Evolutionary conservation across 37 sponge, comb jelly and placozoan species (phyloP).

Genomic region (Spongilla lacustris): DNA sequence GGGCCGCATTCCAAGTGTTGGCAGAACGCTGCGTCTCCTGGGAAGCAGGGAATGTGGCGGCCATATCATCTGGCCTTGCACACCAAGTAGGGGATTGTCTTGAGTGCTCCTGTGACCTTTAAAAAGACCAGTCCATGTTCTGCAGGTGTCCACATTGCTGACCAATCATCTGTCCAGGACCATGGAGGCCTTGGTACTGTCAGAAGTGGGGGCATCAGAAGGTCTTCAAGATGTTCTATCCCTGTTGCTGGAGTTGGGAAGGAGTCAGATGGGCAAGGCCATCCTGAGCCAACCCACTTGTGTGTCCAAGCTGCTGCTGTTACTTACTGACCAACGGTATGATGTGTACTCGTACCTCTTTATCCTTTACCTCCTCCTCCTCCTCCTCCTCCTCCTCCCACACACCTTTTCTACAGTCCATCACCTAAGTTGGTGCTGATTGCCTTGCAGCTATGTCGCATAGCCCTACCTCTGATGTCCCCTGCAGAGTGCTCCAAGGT

Average conservation of each 20-base stretch:
- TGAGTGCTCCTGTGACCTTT: no score
- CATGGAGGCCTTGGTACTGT: conserved; percentile 75
- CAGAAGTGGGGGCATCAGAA: conserved; percentile 81
- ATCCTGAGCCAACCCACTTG: conserved; percentile 90
- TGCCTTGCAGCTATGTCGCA: conserved; percentile 92
- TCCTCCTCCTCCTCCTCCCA: not conserved
- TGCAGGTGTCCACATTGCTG: conserved; percentile 80
- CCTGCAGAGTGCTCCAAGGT: conserved; percentile 73
- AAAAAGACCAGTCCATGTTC: no score
- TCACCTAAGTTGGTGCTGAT: conserved; percentile 92
- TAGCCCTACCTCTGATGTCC: conserved; percentile 94
- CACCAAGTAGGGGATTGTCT: conserved; percentile 56
- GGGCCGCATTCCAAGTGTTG: conserved; percentile 91
- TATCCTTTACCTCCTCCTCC: not conserved
- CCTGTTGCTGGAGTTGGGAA: conserved; percentile 81
- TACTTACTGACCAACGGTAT: conserved; percentile 87
- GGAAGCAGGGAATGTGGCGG: conserved; percentile 69
- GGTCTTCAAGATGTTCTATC: conserved; percentile 92
- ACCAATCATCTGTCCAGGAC: conserved; percentile 90
- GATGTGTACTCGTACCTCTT: not conserved
- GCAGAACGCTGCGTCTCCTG: conserved; percentile 90
- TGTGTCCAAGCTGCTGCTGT: conserved; percentile 87
- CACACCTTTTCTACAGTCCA: conserved; percentile 57
- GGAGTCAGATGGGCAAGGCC: conserved; percentile 84
- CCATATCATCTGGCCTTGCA: conserved; percentile 78